These are phyloP conservation scores for Pharmacophagus antenor DNA, from an alignment of 2,888 invertebrate genomes.

Conservation along the genomic window DNA sequence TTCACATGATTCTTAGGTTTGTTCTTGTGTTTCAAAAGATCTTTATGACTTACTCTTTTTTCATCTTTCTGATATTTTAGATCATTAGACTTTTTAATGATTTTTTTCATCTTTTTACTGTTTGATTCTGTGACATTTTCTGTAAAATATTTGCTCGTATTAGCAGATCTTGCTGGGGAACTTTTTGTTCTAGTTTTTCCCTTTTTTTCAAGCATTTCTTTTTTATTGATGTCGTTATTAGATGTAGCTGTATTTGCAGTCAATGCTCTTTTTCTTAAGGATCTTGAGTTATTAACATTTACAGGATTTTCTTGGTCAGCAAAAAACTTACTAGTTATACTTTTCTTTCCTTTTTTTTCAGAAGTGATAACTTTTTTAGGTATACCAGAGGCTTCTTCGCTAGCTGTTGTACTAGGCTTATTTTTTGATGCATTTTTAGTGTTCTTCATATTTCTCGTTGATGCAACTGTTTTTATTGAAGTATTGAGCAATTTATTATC, in stretches of 20 bases:
- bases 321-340: conserved; percentile 26
- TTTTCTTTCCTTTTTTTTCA: conserved; percentile 23
- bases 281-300: conserved; percentile 24
- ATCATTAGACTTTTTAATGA: conserved; percentile 37
- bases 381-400: conserved; percentile 18
- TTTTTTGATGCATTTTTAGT: conserved; percentile 21
- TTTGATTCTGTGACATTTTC: conserved; percentile 31
- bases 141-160: conserved; percentile 65
- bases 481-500: conserved; percentile 1
- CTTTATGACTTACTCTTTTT: conserved; percentile 65
- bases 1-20: conserved; percentile 65
- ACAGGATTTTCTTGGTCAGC: conserved; percentile 7
- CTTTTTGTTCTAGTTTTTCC: conserved; percentile 56
- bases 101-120: conserved; percentile 40
- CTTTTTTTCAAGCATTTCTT: conserved; percentile 30
- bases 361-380: conserved; percentile 24
- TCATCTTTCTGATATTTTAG: conserved; percentile 47
- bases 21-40: conserved; percentile 49
- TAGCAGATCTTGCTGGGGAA: conserved; percentile 46
- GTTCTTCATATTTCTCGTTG: conserved; percentile 26
- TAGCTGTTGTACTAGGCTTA: conserved; percentile 6
- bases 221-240: conserved; percentile 8
- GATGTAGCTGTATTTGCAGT: conserved; percentile 40
- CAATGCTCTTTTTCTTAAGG: conserved; percentile 44
- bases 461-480: conserved; percentile 4